Evolutionary conservation across 23 tunicate species (phyloP), one percentile per base, ranked within the genome.

Genomic region (Ascidia mentula): DNA sequence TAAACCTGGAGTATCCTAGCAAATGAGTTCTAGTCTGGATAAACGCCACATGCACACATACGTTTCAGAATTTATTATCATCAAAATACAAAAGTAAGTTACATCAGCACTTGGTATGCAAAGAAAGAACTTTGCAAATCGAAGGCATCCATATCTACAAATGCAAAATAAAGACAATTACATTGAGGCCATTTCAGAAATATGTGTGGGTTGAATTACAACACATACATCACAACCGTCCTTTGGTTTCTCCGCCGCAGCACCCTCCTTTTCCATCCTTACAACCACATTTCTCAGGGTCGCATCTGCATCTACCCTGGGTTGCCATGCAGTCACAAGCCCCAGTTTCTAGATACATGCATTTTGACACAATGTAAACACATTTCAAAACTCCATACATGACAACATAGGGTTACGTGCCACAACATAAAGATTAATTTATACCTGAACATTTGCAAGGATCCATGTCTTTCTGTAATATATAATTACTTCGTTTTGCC

Each of bases 371-470:
- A 53, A 9, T 3, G 13, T 53, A 5, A 42, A 12, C 53, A 42
- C 53, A 42, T 42, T 15, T 42, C 12, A 42, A 42, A 42, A 42
- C 53, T 9, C 15, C 15, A 12, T 9, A 12, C 15, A 42, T 15
- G 15, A 42, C 53, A 9, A 42, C 53, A 9, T 9, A 12, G 53
- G 15, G 12, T 42, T 15, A 15, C 53, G 15, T 42, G 12, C 15
- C 53, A 42, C 12, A 42, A 15, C 65, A 20, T 53, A 20, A 28
- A 20, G 22, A 20, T 9, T 5, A 53, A 42, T 42, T 15, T 42
- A 9, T 42, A 53, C 65, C 65, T 53, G 65, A 53, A 53, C 65
- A 53, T 28, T 53, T 53, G 65, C 65, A 53, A 5, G 65, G 65
- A 53, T 53, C 65, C 65, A 53, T 53, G 53, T 9, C 53, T 42